A percentile compares a stretch with the other conserved stretches of the same genome.
Conservation (phyloP, 2,888 invertebrate genomes). For the Tanytarsus gracilentus region DNA sequence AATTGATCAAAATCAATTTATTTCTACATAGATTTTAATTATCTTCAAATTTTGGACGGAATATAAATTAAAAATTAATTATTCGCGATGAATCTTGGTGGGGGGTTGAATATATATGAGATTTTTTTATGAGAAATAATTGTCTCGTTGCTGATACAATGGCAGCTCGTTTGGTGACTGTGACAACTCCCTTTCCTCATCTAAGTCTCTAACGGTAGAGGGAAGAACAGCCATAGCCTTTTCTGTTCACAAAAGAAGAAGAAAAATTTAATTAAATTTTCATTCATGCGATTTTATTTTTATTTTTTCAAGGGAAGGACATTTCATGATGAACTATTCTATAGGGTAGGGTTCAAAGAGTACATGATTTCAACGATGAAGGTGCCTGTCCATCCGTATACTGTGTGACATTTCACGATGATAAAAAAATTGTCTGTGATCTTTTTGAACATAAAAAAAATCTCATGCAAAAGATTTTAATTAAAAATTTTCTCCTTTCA, state of each 20-base stretch:
- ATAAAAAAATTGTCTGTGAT: background rate
- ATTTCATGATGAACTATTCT: too few relatives aligned
- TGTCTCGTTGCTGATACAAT: constrained; percentile 77
- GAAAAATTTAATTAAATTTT: constrained; percentile 29
- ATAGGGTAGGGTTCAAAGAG: too few relatives aligned
- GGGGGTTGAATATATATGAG: background rate
- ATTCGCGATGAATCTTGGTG: background rate
- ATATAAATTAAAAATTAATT: background rate
- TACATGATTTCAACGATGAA: too few relatives aligned
- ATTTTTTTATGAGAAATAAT: constrained; percentile 56
- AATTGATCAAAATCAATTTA: background rate
- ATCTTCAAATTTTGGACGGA: background rate
- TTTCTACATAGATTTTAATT: background rate
- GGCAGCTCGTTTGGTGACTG: constrained; percentile 61
- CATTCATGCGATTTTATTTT: background rate
- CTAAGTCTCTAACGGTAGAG: constrained; percentile 48
- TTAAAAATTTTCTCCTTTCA: too few relatives aligned
- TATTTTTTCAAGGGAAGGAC: background rate
- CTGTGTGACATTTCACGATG: background rate
- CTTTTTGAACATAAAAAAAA: background rate
- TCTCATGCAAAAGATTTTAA: background rate
- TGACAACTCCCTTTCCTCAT: constrained; percentile 51
- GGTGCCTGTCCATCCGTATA: too few relatives aligned
- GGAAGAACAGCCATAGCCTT: constrained; percentile 70
- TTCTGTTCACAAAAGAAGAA: constrained; percentile 44